Conservation (phyloP, 1,140 invertebrate genomes). For the Vanessa atalanta region DNA sequence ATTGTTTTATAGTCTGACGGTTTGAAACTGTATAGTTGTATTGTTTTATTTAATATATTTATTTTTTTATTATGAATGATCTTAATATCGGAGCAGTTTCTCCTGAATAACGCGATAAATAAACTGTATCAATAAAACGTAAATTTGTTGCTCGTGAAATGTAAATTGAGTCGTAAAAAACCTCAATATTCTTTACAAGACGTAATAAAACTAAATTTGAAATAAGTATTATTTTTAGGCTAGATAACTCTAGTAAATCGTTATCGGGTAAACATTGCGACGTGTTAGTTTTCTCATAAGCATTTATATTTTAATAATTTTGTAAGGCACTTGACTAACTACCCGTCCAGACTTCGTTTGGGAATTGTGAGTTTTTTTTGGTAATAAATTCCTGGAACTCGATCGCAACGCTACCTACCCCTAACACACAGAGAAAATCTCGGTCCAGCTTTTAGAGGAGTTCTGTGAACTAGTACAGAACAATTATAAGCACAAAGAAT, state of each 20-base stretch:
- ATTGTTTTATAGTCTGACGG: no score
- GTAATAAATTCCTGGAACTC: no score
- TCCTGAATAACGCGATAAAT: neutral
- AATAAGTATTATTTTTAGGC: neutral
- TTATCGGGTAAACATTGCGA: conserved; percentile 6
- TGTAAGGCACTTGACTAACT: neutral
- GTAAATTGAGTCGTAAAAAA: neutral
- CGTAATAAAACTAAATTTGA: neutral
- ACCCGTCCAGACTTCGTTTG: no score
- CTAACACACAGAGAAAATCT: no score
- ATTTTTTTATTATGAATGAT: no score
- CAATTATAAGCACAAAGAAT: no score
- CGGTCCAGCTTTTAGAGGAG: no score
- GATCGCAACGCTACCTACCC: no score
- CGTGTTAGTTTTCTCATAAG: neutral
- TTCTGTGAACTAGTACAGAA: no score
- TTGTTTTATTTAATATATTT: no score
- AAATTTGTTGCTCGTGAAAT: neutral
- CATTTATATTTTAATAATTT: conserved; percentile 10
- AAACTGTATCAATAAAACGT: neutral
- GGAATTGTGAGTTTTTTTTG: no score
- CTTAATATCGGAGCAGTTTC: neutral
- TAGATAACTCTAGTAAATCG: neutral
- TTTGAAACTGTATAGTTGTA: no score
- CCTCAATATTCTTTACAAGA: neutral